A percentile compares a stretch with the other conserved stretches of the same genome.
phyloP scores from a whole-genome alignment of 2,888 invertebrate genomes.

The Drosophila picticornis region DNA sequence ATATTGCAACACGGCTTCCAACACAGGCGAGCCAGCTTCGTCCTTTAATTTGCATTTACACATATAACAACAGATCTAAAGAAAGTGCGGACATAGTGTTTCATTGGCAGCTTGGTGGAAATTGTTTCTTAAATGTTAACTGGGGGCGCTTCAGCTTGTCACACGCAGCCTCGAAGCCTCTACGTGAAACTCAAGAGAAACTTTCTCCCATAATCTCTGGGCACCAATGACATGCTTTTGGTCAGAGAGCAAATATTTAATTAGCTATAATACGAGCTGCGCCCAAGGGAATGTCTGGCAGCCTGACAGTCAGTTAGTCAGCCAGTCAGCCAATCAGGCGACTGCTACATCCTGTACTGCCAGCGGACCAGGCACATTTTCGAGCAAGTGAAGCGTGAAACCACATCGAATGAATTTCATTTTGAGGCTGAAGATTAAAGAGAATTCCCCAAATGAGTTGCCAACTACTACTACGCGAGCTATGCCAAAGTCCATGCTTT shows the following conservation, averaged over 20 bases:
- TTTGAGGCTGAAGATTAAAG: constrained; percentile 60
- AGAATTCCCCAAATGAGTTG: constrained; percentile 59
- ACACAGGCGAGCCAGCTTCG: constrained; percentile 6
- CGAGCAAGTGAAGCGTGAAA: constrained; percentile 58
- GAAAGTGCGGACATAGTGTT: not conserved
- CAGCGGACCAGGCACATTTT: constrained; percentile 30
- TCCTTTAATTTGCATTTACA: constrained; percentile 28
- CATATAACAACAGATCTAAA: not conserved
- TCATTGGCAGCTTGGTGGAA: constrained; percentile 42
- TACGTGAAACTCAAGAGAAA: constrained; percentile 27
- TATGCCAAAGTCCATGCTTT: constrained; percentile 17
- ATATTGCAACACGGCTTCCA: constrained; percentile 38
- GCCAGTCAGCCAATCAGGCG: constrained; percentile 37
- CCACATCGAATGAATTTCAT: constrained; percentile 62
- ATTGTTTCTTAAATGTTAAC: constrained; percentile 59
- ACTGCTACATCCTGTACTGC: constrained; percentile 45
- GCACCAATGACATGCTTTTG: constrained; percentile 59
- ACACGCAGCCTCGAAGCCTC: constrained; percentile 32
- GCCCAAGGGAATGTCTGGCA: constrained; percentile 41
- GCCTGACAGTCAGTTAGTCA: constrained; percentile 13
- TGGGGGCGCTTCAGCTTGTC: constrained; percentile 41
- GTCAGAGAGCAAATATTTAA: constrained; percentile 72
- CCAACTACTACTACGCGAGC: constrained; percentile 41
- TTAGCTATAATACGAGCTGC: constrained; percentile 64
- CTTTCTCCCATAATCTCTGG: constrained; percentile 47